Evolutionary conservation across 1,140 invertebrate genomes (phyloP).

Genomic region (Cherax destructor): DNA sequence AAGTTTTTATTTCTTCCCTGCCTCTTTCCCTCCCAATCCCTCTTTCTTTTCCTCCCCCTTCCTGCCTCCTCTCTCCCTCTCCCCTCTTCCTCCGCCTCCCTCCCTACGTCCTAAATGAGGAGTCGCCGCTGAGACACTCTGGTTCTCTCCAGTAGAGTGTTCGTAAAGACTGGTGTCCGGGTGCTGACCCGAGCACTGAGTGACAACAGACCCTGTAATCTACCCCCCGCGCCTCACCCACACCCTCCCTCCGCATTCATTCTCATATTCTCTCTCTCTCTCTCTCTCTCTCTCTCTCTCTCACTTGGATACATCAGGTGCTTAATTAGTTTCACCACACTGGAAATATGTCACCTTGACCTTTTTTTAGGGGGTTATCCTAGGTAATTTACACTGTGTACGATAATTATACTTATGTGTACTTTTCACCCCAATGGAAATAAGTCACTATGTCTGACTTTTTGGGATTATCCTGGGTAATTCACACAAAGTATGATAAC

Average conservation of each 20-base stretch:
- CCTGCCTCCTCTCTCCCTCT: not conserved
- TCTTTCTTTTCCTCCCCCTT: not conserved
- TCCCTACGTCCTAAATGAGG: not conserved
- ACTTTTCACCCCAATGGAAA: too few species aligned
- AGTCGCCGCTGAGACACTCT: not conserved
- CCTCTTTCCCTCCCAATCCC: too few species aligned
- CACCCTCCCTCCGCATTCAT: too few species aligned
- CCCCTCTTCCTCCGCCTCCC: not conserved
- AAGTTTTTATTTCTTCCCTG: not conserved
- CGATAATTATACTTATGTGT: too few species aligned
- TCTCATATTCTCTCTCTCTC: not conserved
- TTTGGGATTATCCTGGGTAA: too few species aligned
- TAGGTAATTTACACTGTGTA: too few species aligned
- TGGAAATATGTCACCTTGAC: not conserved
- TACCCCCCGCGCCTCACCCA: not conserved
- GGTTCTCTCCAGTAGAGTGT: not conserved
- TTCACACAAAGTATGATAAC: too few species aligned
- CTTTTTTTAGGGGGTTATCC: too few species aligned
- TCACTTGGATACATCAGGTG: not conserved
- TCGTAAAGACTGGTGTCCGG: constrained; percentile 25
- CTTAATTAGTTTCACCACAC: not conserved
- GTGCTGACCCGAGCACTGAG: constrained; percentile 33
- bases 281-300: not conserved
- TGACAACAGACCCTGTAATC: constrained; percentile 58
- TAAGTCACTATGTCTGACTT: too few species aligned